phyloP scores from a whole-genome alignment of 2,888 invertebrate genomes.

The Tortrix viridana region DNA sequence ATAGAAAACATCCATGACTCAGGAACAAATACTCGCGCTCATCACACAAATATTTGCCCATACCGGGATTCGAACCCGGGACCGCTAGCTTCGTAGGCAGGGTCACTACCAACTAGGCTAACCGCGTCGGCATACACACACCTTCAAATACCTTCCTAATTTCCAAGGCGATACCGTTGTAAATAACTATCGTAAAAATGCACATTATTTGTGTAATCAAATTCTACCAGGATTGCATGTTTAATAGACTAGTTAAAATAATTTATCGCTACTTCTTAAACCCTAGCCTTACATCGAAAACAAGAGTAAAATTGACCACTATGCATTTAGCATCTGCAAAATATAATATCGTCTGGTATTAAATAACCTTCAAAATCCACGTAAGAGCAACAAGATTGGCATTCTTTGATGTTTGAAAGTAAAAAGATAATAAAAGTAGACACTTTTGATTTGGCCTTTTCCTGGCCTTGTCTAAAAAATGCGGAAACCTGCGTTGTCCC shows the following conservation, averaged over 20 bases:
- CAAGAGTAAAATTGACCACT: constrained; percentile 34
- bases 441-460: constrained; percentile 7
- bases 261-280: constrained; percentile 14
- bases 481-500: constrained; percentile 27
- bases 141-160: no score
- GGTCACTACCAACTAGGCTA: no score
- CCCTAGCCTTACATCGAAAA: constrained; percentile 34
- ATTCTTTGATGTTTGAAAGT: constrained; percentile 4
- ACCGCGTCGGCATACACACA: no score
- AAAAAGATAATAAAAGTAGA: constrained; percentile 3
- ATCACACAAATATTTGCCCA: no score
- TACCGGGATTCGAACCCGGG: no score
- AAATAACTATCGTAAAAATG: no score
- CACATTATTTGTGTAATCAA: no score
- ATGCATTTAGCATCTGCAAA: constrained; percentile 27
- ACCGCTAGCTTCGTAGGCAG: no score
- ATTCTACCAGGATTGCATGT: no score
- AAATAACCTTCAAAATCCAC: background rate
- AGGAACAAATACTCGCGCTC: no score
- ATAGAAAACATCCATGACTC: no score
- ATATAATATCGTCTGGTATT: background rate
- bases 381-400: background rate
- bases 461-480: constrained; percentile 23
- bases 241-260: background rate
- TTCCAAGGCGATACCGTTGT: no score